Percentiles rank a stretch among this genome's conserved stretches.
Evolutionary conservation across 2,888 invertebrate genomes (phyloP).

Genomic region (Acrocyrtus sp.): DNA sequence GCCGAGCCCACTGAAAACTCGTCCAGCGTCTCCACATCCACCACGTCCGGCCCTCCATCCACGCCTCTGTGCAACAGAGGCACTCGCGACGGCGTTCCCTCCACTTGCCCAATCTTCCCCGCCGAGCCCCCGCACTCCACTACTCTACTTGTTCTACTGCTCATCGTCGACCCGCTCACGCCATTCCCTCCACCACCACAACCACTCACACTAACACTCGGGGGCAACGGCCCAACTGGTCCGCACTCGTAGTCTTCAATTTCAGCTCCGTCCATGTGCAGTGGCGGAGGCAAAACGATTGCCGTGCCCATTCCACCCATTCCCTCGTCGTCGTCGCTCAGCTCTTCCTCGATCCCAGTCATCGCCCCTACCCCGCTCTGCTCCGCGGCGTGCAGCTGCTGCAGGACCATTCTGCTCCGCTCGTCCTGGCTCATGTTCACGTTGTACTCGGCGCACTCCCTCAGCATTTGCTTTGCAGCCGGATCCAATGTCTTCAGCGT

Average conservation of each 20-base stretch:
- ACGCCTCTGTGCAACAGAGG: slow-evolving; percentile 72
- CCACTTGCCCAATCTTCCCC: slow-evolving; percentile 38
- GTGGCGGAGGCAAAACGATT: slow-evolving; percentile 37
- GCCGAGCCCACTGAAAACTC: slow-evolving; percentile 51
- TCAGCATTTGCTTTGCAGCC: slow-evolving; percentile 64
- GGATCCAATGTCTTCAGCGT: slow-evolving; percentile 60
- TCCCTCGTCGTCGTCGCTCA: slow-evolving; percentile 72
- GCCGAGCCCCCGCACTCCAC: slow-evolving; percentile 27
- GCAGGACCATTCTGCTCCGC: slow-evolving; percentile 64
- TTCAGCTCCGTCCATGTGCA: slow-evolving; percentile 22
- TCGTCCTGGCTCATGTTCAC: slow-evolving; percentile 62
- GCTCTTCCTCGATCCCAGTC: slow-evolving; percentile 69
- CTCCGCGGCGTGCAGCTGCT: slow-evolving; percentile 64
- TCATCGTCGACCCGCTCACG: too few species aligned
- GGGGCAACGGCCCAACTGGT: not conserved
- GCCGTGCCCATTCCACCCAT: slow-evolving; percentile 53
- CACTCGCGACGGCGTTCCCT: slow-evolving; percentile 81
- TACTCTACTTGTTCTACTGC: too few species aligned
- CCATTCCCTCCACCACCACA: slow-evolving; percentile 7
- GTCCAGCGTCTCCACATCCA: slow-evolving; percentile 67
- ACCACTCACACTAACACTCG: not conserved
- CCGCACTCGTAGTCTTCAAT: too few species aligned
- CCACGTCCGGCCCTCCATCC: slow-evolving; percentile 58
- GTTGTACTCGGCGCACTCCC: slow-evolving; percentile 66
- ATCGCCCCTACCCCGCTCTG: slow-evolving; percentile 37